Evolutionary conservation across 1,140 invertebrate genomes (phyloP).

Genomic region (Lysiphlebus fabarum): DNA sequence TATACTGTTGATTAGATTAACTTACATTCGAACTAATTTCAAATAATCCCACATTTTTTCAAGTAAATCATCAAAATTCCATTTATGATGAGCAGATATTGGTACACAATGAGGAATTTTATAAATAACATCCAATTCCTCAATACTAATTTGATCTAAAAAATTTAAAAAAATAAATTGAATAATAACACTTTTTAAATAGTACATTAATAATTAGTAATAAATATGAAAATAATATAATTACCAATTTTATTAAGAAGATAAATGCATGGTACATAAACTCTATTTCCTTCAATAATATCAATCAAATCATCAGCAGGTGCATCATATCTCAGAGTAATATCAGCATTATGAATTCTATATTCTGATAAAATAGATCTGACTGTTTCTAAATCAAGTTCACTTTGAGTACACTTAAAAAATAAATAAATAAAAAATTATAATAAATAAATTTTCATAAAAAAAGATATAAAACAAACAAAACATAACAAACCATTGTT

Average conservation of each 20-base stretch:
- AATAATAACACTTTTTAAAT: background rate
- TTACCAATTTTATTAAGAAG: conserved; percentile 96
- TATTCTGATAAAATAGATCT: conserved; percentile 97
- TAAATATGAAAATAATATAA: conserved; percentile 14
- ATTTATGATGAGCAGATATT: conserved; percentile 98
- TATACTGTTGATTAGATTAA: no score
- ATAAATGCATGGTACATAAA: conserved; percentile 98
- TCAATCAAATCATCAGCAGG: conserved; percentile 98
- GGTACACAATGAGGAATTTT: conserved; percentile 99
- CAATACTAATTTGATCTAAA: conserved; percentile 86
- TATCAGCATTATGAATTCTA: conserved; percentile 98
- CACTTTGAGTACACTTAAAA: conserved; percentile 79
- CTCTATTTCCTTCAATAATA: conserved; percentile 96
- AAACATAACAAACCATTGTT: conserved; percentile 63
- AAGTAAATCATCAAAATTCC: conserved; percentile 99
- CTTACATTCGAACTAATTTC: conserved; percentile 89
- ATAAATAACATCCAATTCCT: conserved; percentile 98
- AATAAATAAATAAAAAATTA: background rate
- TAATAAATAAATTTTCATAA: background rate
- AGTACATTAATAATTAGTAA: background rate
- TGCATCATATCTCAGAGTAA: conserved; percentile 91
- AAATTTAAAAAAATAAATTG: conserved; percentile 10
- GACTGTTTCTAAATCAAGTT: conserved; percentile 92
- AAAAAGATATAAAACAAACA: conserved; percentile 1
- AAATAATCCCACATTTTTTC: conserved; percentile 99